Percentiles rank a stretch among this genome's conserved stretches.
phyloP scores from a whole-genome alignment of 2,888 invertebrate species.

The Gisinianus flammeolus region DNA sequence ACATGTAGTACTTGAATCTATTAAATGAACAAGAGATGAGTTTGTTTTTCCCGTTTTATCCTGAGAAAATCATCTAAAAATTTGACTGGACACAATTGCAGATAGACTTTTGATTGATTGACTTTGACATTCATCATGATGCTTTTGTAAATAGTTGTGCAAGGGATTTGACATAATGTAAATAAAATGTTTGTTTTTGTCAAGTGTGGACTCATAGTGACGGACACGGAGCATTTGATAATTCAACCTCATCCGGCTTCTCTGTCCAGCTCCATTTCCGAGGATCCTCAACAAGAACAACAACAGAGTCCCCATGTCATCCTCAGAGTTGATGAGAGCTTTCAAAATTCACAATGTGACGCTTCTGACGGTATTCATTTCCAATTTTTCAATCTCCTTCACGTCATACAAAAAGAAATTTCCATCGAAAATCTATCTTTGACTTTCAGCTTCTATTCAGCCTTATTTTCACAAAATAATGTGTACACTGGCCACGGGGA shows the following conservation, averaged over 20 bases:
- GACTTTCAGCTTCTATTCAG: too few relatives aligned
- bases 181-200: background rate
- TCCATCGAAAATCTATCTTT: background rate
- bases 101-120: background rate
- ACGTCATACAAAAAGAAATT: background rate
- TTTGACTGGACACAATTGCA: too few relatives aligned
- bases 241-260: slow-evolving; percentile 46
- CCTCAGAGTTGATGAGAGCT: background rate
- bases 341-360: background rate
- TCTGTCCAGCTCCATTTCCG: background rate
- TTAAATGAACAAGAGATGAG: background rate
- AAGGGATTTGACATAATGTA: background rate
- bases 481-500: background rate
- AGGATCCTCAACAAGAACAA: background rate
- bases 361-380: background rate
- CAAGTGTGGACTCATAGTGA: slow-evolving; percentile 55
- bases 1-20: background rate
- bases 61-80: background rate
- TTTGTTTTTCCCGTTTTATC: background rate
- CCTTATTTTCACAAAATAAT: background rate
- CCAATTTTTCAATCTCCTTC: background rate
- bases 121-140: background rate
- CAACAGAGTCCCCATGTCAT: background rate
- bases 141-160: background rate
- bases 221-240: slow-evolving; percentile 48